Evolutionary conservation across 2,113 vertebrate genomes (phyloP).

Genomic region (Tragelaphus imberbis): DNA sequence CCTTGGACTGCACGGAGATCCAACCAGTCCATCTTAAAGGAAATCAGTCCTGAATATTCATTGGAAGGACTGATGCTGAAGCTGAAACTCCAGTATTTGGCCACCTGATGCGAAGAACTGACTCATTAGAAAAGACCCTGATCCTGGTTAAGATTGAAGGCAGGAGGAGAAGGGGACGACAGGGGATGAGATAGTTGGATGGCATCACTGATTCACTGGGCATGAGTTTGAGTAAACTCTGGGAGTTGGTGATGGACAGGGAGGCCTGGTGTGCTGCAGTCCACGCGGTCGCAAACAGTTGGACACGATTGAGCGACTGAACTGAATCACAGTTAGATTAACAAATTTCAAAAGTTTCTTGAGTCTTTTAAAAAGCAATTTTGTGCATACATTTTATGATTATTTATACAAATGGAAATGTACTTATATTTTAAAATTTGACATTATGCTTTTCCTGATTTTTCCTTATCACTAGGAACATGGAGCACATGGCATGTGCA

Average conservation of each 20-base stretch:
- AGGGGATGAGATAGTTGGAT: background rate
- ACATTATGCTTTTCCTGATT: background rate
- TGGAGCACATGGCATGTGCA: conserved; percentile 9
- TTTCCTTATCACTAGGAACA: conserved; percentile 21
- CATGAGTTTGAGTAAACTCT: background rate
- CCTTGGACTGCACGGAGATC: background rate
- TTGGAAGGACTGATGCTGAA: background rate
- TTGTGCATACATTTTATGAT: background rate
- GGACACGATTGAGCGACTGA: background rate
- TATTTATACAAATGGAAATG: background rate
- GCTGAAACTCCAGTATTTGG: background rate
- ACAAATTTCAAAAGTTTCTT: background rate
- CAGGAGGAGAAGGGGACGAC: background rate
- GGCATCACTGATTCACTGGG: background rate
- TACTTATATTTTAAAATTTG: background rate
- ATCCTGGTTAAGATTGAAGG: background rate
- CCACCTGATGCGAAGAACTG: background rate
- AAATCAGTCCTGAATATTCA: background rate
- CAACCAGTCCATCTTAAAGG: background rate
- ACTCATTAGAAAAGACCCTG: background rate
- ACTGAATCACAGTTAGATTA: background rate
- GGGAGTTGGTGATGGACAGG: background rate
- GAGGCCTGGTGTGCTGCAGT: background rate
- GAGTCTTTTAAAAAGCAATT: background rate
- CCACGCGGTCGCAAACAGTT: fast-evolving